phyloP scores from a whole-genome alignment of 2,113 vertebrate species.

The Xiphophorus hellerii region DNA sequence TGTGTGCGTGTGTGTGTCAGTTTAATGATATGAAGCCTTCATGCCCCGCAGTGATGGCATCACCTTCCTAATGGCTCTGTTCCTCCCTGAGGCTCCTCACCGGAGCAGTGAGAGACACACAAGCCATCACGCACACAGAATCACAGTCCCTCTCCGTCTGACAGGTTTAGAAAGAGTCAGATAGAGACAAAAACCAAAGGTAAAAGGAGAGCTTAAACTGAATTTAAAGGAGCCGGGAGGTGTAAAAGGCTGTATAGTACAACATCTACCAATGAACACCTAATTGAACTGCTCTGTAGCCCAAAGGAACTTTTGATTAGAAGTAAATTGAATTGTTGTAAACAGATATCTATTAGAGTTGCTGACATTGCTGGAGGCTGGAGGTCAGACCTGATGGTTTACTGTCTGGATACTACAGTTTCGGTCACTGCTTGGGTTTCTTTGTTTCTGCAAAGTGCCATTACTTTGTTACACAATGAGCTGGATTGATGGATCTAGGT shows the following conservation, averaged over 20 bases:
- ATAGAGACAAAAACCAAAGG: slow-evolving; percentile 1
- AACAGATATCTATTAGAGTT: slow-evolving; percentile 38
- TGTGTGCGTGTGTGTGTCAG: neutral
- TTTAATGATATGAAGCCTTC: slow-evolving; percentile 9
- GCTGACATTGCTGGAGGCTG: slow-evolving; percentile 22
- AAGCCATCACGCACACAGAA: neutral
- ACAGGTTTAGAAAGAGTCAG: slow-evolving; percentile 2
- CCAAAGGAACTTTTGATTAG: slow-evolving; percentile 26
- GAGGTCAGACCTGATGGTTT: slow-evolving; percentile 4
- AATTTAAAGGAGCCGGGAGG: slow-evolving; percentile 22
- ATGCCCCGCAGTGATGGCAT: slow-evolving; percentile 44
- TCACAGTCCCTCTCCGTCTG: neutral
- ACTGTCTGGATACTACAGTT: slow-evolving; percentile 5
- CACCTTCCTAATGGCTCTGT: slow-evolving; percentile 52
- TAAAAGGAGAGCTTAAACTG: neutral
- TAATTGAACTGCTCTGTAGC: slow-evolving; percentile 21
- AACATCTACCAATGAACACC: slow-evolving; percentile 15
- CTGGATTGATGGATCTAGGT: slow-evolving; percentile 18
- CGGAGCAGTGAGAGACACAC: neutral
- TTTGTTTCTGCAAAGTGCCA: neutral
- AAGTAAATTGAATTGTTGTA: slow-evolving; percentile 24
- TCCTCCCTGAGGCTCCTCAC: slow-evolving; percentile 51
- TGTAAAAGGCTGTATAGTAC: slow-evolving; percentile 12
- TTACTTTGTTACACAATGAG: slow-evolving; percentile 1
- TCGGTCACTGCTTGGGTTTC: neutral